Base-by-base conservation (phyloP, 1,140 invertebrate species). In the Rhopalosiphum maidis region DNA sequence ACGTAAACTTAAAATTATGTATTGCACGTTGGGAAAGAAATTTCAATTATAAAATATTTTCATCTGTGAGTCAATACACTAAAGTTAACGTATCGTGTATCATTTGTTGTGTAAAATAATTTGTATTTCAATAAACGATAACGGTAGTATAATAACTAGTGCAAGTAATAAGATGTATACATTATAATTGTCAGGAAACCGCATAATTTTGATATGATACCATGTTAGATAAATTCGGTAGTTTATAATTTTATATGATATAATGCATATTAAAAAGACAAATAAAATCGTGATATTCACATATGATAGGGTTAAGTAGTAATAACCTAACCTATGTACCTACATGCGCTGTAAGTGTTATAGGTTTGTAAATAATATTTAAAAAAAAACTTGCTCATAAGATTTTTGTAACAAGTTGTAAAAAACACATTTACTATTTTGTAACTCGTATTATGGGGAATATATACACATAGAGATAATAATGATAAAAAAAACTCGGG, bases 401-500 rank as follows among this genome's bases (percentile, higher is more conserved):
- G 41, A 68, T 90, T 90, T 90, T 90, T 90, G 55, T 68, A 90
- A 90, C 54, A 90, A 89, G 51, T 89, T 41, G n/a, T 22, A 88
- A 88, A 88, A 90, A 90, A 60, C 37, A 68, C 89, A 90, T 68
- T 90, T 90, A 90, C 89, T 90, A 90, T 90, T 90, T 90, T 90
- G 89, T 90, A 90, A 90, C 25, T 30, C 7, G 41, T 68, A 60
- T 43, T 68, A 51, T 82, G 23, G 82, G 9, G 77, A 93, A 41
- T 93, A 85, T 92, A 85, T 92, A 85, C 46, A 92, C 25, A 37
- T 25, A 86, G 37, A 93, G 91, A 93, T 93, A 93, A 85, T 93
- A 54, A 86, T 83, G 82, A 93, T 93, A 86, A 93, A 93, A 93
- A 93, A 93, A 93, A 92, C 91, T 82, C 43, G 15, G 91, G 48